Base-by-base conservation (phyloP, 2,888 invertebrate genomes). In the Lithophane leautieri region DNA sequence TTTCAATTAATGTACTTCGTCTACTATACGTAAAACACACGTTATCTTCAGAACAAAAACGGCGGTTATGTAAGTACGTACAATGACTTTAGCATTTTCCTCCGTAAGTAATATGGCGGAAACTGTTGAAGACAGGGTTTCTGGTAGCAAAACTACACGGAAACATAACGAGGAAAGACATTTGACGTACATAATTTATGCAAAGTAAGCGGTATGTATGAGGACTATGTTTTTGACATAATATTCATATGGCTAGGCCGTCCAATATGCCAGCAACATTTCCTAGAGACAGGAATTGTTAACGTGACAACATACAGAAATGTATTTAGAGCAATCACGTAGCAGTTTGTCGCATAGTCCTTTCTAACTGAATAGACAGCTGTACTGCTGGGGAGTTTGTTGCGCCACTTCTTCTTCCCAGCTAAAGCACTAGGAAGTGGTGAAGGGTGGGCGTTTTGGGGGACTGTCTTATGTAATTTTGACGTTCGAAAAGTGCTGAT, bases 231-330 rank as follows among this genome's bases (percentile, higher is more conserved):
- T 63, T 69, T 25, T 58, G 61, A 66, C 73, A 54, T 73, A 58
- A 61, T 66, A 69, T 73, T 65, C 72, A 70, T 68, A 71, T 47
- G 47, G 60, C n/a, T 58, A 34, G 50, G 61, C 78, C 52, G 56
- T 73, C 81, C 69, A 81, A 82, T 82, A 81, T 81, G 82, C 61
- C 78, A 73, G 22, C n/a, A 34, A 58, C 52, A 73, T 78, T 62
- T 78, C 78, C 81, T 66, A 40, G 12, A 66, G 69, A 73, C 78
- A 73, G 52, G 56, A 14, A 56, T 52, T 28, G 54, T 61, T 50
- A 77, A 42, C 47, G 8, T 22, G 14, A 25, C 2, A 2, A 82
- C 50, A 69, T n/a, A 81, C 52, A 4, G 78, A 28, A 52, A 25
- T 16, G 25, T 34, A 58, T 69, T 65, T 1, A 7, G 42, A 2